These are phyloP conservation scores for Graptemys geographica DNA, from an alignment of 2,797 vertebrate species.

Conservation along the genomic window DNA sequence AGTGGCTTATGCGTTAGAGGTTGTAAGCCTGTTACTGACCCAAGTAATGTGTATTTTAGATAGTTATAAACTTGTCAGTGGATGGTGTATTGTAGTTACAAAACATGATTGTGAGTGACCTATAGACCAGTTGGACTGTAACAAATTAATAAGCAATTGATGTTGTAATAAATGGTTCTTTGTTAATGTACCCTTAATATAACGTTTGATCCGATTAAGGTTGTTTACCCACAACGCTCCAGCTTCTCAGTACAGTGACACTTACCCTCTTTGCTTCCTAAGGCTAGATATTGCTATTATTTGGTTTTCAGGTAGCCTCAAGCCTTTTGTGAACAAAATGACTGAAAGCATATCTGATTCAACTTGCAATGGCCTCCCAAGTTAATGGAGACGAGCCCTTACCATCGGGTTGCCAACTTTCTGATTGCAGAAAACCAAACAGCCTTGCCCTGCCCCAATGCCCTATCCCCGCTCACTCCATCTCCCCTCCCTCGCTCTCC, in stretches of 20 bases:
- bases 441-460: no score
- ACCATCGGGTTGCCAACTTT: no score
- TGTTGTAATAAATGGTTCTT: neutral
- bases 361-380: neutral
- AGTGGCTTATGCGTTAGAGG: neutral
- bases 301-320: neutral
- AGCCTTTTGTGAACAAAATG: neutral
- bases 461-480: no score
- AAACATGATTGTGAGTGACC: neutral
- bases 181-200: neutral
- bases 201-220: neutral
- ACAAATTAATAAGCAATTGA: neutral
- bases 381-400: neutral
- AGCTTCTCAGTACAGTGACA: neutral
- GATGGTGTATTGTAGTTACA: neutral
- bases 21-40: neutral
- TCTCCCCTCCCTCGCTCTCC: no score
- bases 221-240: neutral
- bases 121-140: neutral
- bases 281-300: neutral
- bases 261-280: neutral
- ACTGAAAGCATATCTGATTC: neutral
- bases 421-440: no score
- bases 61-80: neutral
- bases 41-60: neutral